Percentiles rank a stretch among this genome's conserved stretches.
phyloP scores from a whole-genome alignment of 2,113 vertebrate genomes.

The Beaufortia kweichowensis region DNA sequence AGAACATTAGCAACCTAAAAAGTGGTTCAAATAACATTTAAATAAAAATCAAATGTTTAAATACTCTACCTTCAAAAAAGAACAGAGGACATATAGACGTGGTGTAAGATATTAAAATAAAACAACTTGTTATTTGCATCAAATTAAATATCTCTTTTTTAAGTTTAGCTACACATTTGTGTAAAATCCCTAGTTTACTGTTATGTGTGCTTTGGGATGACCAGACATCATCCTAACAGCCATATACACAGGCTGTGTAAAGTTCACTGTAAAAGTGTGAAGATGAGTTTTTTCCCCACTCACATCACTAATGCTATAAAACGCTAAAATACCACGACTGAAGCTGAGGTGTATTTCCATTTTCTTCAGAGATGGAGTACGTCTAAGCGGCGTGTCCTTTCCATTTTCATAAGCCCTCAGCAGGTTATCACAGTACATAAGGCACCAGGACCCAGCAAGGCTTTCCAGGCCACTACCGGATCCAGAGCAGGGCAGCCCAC shows the following conservation, averaged over 20 bases:
- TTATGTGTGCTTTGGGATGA: constrained; percentile 65
- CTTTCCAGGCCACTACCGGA: constrained; percentile 77
- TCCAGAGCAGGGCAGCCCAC: constrained; percentile 70
- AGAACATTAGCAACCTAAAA: too few relatives aligned
- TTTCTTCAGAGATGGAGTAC: constrained; percentile 64
- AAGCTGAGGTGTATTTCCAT: constrained; percentile 75
- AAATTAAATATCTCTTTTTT: too few relatives aligned
- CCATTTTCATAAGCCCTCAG: constrained; percentile 78
- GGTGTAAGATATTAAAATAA: too few relatives aligned
- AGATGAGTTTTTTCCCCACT: constrained; percentile 69
- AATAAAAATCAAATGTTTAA: too few relatives aligned
- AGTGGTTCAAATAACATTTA: too few relatives aligned
- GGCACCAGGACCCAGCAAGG: constrained; percentile 78
- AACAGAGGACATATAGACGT: too few relatives aligned
- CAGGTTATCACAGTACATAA: constrained; percentile 75
- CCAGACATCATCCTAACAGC: constrained; percentile 80
- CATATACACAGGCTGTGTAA: constrained; percentile 73
- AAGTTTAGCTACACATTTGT: not conserved
- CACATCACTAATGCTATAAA: constrained; percentile 71
- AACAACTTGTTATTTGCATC: too few relatives aligned
- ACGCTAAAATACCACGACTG: constrained; percentile 69
- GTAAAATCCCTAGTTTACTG: constrained; percentile 54
- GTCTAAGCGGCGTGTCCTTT: constrained; percentile 67
- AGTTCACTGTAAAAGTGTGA: constrained; percentile 71
- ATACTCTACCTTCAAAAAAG: too few relatives aligned